These are phyloP conservation scores for Nesometra sesokonis DNA, from an alignment of 35 echinoderm and acorn worm species.

Conservation along the genomic window DNA sequence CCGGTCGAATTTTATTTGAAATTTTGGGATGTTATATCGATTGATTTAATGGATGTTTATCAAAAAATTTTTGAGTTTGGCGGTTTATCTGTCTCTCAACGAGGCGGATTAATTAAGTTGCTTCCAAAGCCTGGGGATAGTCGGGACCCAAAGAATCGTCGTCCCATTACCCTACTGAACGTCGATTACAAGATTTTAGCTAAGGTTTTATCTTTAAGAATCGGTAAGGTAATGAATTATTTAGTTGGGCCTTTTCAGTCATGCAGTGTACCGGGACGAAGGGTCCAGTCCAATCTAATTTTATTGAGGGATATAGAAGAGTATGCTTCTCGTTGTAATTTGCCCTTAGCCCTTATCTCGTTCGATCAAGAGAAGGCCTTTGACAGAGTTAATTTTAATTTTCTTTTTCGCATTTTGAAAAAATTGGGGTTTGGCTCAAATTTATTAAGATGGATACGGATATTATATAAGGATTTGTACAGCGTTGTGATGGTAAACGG, in stretches of 20 bases:
- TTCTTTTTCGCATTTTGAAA: constrained; percentile 12
- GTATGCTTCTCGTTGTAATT: neutral
- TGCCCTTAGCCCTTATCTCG: neutral
- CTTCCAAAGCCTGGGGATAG: constrained; percentile 16
- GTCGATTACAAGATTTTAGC: constrained; percentile 47
- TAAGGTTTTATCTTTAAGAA: constrained; percentile 1
- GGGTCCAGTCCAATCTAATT: constrained; percentile 13
- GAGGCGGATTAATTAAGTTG: constrained; percentile 13
- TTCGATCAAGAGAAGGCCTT: constrained; percentile 44
- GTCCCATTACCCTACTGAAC: constrained; percentile 47
- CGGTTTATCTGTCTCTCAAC: constrained; percentile 10
- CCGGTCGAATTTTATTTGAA: constrained; percentile 9
- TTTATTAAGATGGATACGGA: constrained; percentile 26
- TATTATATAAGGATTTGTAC: constrained; percentile 16
- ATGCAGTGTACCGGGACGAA: neutral
- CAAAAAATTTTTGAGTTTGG: constrained; percentile 1
- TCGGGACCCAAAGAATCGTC: constrained; percentile 15
- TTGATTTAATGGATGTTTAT: constrained; percentile 19
- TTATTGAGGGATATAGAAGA: constrained; percentile 9
- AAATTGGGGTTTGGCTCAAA: constrained; percentile 7
- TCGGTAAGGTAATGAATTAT: constrained; percentile 7
- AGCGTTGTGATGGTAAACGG: constrained; percentile 17
- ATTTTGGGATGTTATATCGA: neutral
- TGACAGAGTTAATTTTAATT: constrained; percentile 15
- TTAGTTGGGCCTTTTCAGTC: constrained; percentile 17